Evolutionary conservation across 2,888 invertebrate species (phyloP).

Genomic region (Hedychridium roseum): DNA sequence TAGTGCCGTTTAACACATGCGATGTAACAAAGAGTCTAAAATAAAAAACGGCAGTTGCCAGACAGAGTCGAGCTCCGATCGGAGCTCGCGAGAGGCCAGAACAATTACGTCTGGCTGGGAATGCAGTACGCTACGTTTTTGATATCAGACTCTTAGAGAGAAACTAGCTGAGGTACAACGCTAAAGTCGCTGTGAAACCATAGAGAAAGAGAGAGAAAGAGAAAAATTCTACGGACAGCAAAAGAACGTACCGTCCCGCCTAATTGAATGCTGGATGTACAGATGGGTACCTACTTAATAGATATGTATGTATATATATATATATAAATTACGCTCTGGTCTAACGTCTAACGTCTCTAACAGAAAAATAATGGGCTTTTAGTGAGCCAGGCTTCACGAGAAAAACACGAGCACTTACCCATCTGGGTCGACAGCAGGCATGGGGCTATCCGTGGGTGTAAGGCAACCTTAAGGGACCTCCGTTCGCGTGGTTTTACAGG

Average conservation of each 20-base stretch:
- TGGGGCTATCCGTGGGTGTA: constrained; percentile 51
- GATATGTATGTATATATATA: constrained; percentile 2
- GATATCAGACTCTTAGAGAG: no score
- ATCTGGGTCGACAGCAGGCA: constrained; percentile 59
- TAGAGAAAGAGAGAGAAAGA: constrained; percentile 12
- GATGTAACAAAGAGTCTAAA: no score
- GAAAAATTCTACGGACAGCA: constrained; percentile 19
- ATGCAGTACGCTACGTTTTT: no score
- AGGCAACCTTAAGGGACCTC: constrained; percentile 34
- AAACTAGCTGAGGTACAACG: constrained; percentile 13
- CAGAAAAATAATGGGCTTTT: constrained; percentile 22
- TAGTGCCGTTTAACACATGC: constrained; percentile 28
- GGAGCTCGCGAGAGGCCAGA: no score
- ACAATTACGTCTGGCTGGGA: no score
- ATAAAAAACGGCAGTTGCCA: no score
- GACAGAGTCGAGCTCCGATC: no score
- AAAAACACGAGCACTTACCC: constrained; percentile 57
- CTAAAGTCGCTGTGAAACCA: constrained; percentile 13
- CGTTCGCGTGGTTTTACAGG: constrained; percentile 11
- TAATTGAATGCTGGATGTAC: constrained; percentile 19
- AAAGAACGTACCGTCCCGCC: constrained; percentile 24
- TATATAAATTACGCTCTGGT: neutral
- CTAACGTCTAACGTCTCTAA: constrained; percentile 14
- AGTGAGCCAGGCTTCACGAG: constrained; percentile 29
- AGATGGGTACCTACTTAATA: no score